A percentile compares a stretch with the other conserved stretches of the same genome.
phyloP scores from a whole-genome alignment of 2,888 invertebrate species.

The Holacanthella duospinosa region DNA sequence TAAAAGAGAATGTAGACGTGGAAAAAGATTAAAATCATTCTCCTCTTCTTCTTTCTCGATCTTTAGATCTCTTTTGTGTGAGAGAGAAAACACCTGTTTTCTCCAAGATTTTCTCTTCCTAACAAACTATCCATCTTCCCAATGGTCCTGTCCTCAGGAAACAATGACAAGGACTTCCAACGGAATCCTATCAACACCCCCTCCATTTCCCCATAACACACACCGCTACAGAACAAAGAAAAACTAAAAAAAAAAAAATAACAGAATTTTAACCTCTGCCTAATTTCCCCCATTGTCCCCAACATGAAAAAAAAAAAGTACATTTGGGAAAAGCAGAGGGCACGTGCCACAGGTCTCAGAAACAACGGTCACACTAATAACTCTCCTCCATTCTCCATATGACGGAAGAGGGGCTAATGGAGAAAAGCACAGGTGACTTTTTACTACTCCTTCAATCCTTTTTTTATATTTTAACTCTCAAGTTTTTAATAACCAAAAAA shows the following conservation, averaged over 20 bases:
- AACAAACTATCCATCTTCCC: conserved; percentile 10
- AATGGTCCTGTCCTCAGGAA: conserved; percentile 7
- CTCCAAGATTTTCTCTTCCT: conserved; percentile 17
- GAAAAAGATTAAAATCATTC: no score
- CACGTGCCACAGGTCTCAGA: conserved; percentile 20
- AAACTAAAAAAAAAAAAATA: no score
- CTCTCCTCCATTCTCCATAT: conserved; percentile 8
- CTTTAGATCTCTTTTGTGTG: no score
- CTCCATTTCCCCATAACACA: background rate
- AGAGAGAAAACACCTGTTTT: conserved; percentile 24
- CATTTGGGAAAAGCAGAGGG: conserved; percentile 6
- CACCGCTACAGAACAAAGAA: no score
- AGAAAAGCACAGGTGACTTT: conserved; percentile 7
- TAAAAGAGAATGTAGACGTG: no score
- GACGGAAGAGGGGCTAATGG: background rate
- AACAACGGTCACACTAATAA: conserved; percentile 11
- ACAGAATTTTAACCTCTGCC: background rate
- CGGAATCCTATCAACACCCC: background rate
- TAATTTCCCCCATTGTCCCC: background rate
- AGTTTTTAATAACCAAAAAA: no score
- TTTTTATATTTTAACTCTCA: background rate
- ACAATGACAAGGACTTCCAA: conserved; percentile 3
- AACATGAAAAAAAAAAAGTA: conserved; percentile 8
- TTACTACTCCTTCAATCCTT: no score
- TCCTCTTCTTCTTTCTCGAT: no score